Percentiles rank a stretch among this genome's conserved stretches.
Evolutionary conservation across 1,140 invertebrate genomes (phyloP).

Genomic region (Conus betulinus): DNA sequence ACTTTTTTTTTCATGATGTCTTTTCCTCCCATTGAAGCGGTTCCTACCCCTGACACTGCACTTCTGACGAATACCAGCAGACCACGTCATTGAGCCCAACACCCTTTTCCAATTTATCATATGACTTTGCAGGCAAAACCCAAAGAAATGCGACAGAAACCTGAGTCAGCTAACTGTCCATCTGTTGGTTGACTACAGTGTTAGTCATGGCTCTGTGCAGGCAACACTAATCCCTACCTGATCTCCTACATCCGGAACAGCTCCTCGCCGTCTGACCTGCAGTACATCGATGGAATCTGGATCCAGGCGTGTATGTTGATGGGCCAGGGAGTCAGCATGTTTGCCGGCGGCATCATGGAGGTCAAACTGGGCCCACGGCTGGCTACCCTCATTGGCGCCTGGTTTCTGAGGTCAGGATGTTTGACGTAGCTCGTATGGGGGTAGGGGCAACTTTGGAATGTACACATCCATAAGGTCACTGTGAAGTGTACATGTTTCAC

Average conservation of each 20-base stretch:
- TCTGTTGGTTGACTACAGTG: too few species aligned
- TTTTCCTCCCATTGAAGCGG: too few species aligned
- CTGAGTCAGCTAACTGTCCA: too few species aligned
- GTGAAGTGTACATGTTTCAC: background rate
- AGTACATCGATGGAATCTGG: constrained; percentile 63
- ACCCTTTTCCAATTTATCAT: too few species aligned
- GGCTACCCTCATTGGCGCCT: constrained; percentile 61
- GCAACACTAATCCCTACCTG: constrained; percentile 76
- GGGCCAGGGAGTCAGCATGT: constrained; percentile 70
- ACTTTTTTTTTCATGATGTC: too few species aligned
- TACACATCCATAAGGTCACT: too few species aligned
- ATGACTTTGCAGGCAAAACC: too few species aligned
- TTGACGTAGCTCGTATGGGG: background rate
- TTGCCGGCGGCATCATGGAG: constrained; percentile 68
- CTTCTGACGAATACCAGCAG: too few species aligned
- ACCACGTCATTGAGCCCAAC: too few species aligned
- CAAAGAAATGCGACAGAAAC: too few species aligned
- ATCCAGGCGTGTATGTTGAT: constrained; percentile 62
- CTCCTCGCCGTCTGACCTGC: constrained; percentile 55
- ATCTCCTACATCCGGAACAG: constrained; percentile 72
- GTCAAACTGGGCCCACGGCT: constrained; percentile 63
- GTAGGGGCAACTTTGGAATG: background rate
- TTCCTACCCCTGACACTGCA: too few species aligned
- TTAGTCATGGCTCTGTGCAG: constrained; percentile 43
- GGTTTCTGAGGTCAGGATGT: constrained; percentile 51